Percentiles rank a stretch among this genome's conserved stretches.
Evolutionary conservation across 2,888 invertebrate species (phyloP).

Genomic region (Sarcophaga subvicina): DNA sequence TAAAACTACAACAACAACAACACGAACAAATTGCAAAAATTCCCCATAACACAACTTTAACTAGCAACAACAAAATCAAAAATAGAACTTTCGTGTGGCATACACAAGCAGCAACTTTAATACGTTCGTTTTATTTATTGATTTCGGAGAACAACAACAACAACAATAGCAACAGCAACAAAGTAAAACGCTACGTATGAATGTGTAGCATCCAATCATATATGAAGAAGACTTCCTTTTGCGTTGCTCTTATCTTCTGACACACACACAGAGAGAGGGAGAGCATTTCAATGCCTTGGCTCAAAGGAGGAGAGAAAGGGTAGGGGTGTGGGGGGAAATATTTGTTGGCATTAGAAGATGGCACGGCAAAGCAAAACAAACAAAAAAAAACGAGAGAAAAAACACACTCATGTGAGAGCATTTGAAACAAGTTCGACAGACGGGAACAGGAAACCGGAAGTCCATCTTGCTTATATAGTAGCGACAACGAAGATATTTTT

Average conservation of each 20-base stretch:
- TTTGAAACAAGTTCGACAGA: slow-evolving; percentile 72
- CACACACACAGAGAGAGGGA: slow-evolving; percentile 21
- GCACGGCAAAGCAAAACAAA: neutral
- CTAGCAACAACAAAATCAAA: too few relatives aligned
- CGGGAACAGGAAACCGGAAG: slow-evolving; percentile 82
- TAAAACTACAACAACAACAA: neutral
- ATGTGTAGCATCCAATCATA: slow-evolving; percentile 42
- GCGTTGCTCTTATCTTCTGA: slow-evolving; percentile 45
- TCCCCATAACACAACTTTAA: too few relatives aligned
- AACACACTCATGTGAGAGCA: slow-evolving; percentile 62
- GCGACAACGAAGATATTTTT: slow-evolving; percentile 78
- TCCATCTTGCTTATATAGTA: slow-evolving; percentile 80
- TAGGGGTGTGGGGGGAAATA: neutral
- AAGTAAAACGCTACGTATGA: neutral
- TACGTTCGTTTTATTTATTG: slow-evolving; percentile 3
- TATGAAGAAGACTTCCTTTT: slow-evolving; percentile 55
- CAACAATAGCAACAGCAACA: slow-evolving; percentile 3
- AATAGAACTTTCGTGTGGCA: too few relatives aligned
- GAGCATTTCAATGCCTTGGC: neutral
- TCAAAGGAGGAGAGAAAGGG: slow-evolving; percentile 8
- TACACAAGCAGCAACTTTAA: neutral
- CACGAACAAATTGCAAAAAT: too few relatives aligned
- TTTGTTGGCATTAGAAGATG: too few relatives aligned
- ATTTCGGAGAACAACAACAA: slow-evolving; percentile 13
- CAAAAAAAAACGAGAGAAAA: neutral